A percentile compares a stretch with the other conserved stretches of the same genome.
phyloP scores from a whole-genome alignment of 2,113 vertebrate species.

The Tretioscincus oriximinensis region DNA sequence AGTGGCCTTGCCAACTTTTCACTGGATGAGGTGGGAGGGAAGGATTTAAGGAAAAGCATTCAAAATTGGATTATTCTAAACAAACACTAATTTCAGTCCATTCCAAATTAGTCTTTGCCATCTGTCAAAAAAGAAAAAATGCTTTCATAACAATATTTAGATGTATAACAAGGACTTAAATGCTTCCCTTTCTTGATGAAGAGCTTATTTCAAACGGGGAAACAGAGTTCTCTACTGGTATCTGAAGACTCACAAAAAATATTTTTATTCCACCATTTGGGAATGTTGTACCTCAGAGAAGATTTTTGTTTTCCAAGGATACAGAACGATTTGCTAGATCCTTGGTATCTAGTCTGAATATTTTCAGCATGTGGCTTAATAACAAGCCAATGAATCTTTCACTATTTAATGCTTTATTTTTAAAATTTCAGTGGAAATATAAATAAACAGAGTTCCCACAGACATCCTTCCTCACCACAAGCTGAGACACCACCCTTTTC shows the following conservation, averaged over 20 bases:
- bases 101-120: too few species aligned
- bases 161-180: too few species aligned
- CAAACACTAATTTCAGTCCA: neutral
- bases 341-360: neutral
- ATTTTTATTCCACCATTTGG: too few species aligned
- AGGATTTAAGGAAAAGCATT: neutral
- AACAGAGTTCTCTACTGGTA: too few species aligned
- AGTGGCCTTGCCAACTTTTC: neutral
- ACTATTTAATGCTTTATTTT: neutral
- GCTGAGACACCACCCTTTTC: neutral
- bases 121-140: too few species aligned
- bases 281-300: neutral
- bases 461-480: neutral
- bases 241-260: neutral
- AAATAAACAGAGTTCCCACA: neutral
- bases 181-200: neutral
- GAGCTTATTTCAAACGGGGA: neutral
- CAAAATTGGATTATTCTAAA: neutral
- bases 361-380: neutral
- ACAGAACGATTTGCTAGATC: neutral
- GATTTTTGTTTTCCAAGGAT: neutral
- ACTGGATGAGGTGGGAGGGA: neutral
- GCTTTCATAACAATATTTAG: too few species aligned
- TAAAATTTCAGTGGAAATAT: conserved; percentile 5
- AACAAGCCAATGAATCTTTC: neutral